These are phyloP conservation scores for Ectemnius lituratus DNA, from an alignment of 2,888 invertebrate genomes.

Conservation along the genomic window DNA sequence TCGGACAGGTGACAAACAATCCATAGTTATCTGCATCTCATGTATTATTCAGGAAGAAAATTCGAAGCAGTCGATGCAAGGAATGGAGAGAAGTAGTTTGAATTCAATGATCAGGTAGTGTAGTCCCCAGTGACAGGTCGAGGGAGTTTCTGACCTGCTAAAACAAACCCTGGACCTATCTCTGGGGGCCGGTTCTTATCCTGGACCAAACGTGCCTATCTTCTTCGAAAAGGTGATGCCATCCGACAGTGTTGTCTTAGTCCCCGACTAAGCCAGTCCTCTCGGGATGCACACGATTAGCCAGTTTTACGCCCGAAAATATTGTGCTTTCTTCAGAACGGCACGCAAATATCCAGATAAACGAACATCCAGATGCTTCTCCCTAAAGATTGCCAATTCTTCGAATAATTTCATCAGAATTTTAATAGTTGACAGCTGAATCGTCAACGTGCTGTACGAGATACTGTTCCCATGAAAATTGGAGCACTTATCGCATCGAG, in stretches of 20 bases:
- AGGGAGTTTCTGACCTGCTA: conserved; percentile 67
- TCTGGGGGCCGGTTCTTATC: conserved; percentile 51
- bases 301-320: conserved; percentile 23
- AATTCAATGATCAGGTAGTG: conserved; percentile 5
- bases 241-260: conserved; percentile 59
- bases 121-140: conserved; percentile 29
- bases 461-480: too few species aligned
- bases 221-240: conserved; percentile 42
- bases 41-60: too few species aligned
- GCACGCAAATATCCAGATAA: background rate
- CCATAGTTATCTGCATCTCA: too few species aligned
- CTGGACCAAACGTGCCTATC: conserved; percentile 40
- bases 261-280: conserved; percentile 52
- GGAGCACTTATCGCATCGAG: too few species aligned
- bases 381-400: background rate
- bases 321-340: background rate
- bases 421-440: too few species aligned
- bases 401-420: too few species aligned
- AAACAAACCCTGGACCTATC: conserved; percentile 65
- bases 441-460: too few species aligned
- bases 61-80: too few species aligned
- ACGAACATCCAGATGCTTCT: background rate
- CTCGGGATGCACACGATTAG: conserved; percentile 15
- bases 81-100: too few species aligned
- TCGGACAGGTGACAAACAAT: too few species aligned